A percentile compares a stretch with the other conserved stretches of the same genome.
phyloP scores from a whole-genome alignment of 2,888 invertebrate genomes.

The Lasioglossum figueresi region DNA sequence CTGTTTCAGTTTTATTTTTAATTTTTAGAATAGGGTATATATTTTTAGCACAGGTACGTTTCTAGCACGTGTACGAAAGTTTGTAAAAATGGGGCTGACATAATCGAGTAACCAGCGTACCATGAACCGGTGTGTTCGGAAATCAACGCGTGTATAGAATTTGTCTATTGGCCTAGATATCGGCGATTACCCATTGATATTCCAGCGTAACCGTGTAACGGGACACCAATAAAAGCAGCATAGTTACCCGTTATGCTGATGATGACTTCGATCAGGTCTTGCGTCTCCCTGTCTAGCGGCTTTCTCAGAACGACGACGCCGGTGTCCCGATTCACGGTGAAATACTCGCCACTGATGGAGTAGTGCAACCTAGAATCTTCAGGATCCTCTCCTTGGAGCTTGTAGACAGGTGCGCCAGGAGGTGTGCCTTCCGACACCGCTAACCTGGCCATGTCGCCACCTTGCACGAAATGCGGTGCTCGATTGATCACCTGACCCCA shows the following conservation, averaged over 20 bases:
- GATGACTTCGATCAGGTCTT: conserved; percentile 90
- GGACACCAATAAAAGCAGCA: conserved; percentile 23
- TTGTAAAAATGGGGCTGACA: not conserved
- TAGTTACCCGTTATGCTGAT: conserved; percentile 91
- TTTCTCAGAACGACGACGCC: conserved; percentile 91
- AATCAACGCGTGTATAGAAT: not conserved
- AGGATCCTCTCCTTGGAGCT: conserved; percentile 90
- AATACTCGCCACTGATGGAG: conserved; percentile 92
- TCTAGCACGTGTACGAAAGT: not conserved
- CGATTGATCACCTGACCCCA: conserved; percentile 88
- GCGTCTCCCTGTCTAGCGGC: conserved; percentile 89
- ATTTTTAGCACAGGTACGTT: not conserved
- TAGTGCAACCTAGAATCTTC: conserved; percentile 90
- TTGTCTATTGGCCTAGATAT: conserved; percentile 33
- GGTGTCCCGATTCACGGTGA: conserved; percentile 90
- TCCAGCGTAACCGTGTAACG: conserved; percentile 41
- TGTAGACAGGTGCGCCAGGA: conserved; percentile 91
- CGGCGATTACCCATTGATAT: conserved; percentile 40
- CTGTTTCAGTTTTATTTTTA: not conserved
- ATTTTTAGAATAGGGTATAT: too few species aligned
- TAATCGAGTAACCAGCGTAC: not conserved
- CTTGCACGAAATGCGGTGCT: conserved; percentile 90
- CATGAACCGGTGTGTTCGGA: not conserved
- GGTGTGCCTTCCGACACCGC: conserved; percentile 90
- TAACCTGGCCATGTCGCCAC: conserved; percentile 92